Conservation (phyloP, 2,797 vertebrate genomes). For the Rhinophrynus dorsalis region DNA sequence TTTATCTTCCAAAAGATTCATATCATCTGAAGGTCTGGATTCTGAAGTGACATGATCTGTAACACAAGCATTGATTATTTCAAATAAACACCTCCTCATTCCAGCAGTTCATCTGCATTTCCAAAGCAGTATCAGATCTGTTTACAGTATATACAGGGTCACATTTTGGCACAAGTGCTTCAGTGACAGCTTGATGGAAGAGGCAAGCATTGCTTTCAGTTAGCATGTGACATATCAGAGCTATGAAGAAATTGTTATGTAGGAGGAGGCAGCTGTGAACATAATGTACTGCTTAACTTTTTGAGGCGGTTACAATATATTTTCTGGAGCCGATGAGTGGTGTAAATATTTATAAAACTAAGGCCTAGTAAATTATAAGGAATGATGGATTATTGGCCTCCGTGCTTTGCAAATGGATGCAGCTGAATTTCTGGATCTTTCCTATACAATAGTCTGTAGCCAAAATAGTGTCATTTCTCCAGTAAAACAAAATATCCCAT, state of each 20-base stretch:
- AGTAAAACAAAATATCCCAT: background rate
- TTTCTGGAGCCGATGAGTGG: constrained; percentile 14
- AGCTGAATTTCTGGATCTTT: constrained; percentile 7
- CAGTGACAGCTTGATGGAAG: background rate
- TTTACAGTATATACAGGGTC: background rate
- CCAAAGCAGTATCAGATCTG: background rate
- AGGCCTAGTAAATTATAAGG: constrained; percentile 4
- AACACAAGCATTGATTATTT: background rate
- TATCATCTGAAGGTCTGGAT: background rate
- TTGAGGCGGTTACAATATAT: constrained; percentile 1
- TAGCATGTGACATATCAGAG: background rate
- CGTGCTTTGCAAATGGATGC: background rate
- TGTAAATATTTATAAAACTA: constrained; percentile 36
- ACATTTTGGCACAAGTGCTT: constrained; percentile 3
- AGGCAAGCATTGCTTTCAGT: background rate
- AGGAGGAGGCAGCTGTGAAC: background rate
- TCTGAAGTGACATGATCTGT: too few species aligned
- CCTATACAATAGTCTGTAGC: background rate
- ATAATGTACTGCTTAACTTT: background rate
- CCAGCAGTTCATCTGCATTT: background rate
- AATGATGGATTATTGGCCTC: constrained; percentile 19
- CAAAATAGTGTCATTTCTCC: background rate
- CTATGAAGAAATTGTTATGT: background rate
- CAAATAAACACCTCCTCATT: constrained; percentile 4
- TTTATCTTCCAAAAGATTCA: background rate